Conservation (phyloP, 2,113 vertebrate species). For the Coregonus clupeaformis region DNA sequence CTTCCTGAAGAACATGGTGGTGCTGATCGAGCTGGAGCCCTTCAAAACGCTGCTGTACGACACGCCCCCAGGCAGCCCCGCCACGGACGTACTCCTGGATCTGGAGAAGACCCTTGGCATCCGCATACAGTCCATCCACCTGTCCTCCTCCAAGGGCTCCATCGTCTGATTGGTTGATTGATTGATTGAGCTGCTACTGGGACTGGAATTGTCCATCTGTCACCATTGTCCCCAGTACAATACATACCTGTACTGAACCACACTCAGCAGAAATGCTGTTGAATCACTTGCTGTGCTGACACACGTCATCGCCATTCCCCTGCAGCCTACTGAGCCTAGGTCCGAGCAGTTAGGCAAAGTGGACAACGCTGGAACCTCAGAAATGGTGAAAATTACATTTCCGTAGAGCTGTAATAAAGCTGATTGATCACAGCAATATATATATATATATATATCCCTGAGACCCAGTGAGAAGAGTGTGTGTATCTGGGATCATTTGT, state of each 20-base stretch:
- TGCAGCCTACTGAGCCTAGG: background rate
- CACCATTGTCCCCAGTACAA: background rate
- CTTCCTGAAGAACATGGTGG: slow-evolving; percentile 98
- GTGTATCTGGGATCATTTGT: slow-evolving; percentile 21
- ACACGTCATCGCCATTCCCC: background rate
- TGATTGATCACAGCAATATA: background rate
- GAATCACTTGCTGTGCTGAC: background rate
- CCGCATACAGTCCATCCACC: slow-evolving; percentile 96
- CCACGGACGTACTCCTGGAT: slow-evolving; percentile 86
- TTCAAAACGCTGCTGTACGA: slow-evolving; percentile 97
- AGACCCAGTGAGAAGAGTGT: background rate
- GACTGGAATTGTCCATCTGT: background rate
- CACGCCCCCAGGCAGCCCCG: slow-evolving; percentile 80
- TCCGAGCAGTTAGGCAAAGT: background rate
- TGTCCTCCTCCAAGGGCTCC: slow-evolving; percentile 97
- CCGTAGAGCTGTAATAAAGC: background rate
- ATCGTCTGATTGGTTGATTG: slow-evolving; percentile 78
- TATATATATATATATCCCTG: background rate
- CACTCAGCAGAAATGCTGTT: background rate
- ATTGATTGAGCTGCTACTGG: background rate
- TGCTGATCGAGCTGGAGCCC: slow-evolving; percentile 93
- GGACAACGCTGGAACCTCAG: background rate
- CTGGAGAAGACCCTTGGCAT: slow-evolving; percentile 91
- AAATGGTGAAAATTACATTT: background rate
- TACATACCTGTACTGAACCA: background rate